Base-by-base conservation (phyloP, 2,888 invertebrate species). In the Sarcophaga caerulescens region DNA sequence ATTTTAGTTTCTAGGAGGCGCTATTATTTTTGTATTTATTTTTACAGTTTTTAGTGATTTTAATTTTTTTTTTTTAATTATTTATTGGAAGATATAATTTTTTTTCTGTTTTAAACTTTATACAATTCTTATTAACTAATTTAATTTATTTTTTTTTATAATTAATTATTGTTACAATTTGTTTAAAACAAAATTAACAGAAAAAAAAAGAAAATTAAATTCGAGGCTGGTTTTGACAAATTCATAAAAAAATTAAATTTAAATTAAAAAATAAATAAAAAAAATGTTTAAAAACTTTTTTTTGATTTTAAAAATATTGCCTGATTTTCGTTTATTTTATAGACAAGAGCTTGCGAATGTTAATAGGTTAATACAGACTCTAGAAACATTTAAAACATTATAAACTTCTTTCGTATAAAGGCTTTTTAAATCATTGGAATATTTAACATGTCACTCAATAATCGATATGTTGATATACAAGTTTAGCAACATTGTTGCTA, bases 101-200 rank as follows among this genome's bases (percentile, higher is more conserved):
- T 75, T 52, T 78, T 74, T 62, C 59, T 63, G 73, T 65, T 74
- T 25, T 66, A n/a, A 75, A 81, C 78, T 84, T 86, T 86, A 78
- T 86, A 86, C 86, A 86, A 78, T 68, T 19, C 86, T 78, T 86
- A 86, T 12, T n/a, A 84, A 62, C 81, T 86, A 84, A 73, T 47
- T 47, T 25, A 63, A 52, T 21, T 68, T 44, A 10, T 17, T 68
- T 35, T 68, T 25, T 35, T 35, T 35, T 35, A 35, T 35, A 35
- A 35, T 35, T 35, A 35, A 35, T 35, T 35, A 35, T 35, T 35
- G 35, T 35, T 35, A 35, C 35, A 35, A 44, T 68, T 47, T 68
- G 35, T 14, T 47, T 47, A 2, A 47, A 47, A 14, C 4, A 47
- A 47, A 47, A 47, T 47, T 10, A 47, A 3, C n/a, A 63, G n/a